A percentile compares a stretch with the other conserved stretches of the same genome.
These are phyloP conservation scores for Varecia variegata DNA, from an alignment of 2,797 vertebrate genomes.

Conservation along the genomic window DNA sequence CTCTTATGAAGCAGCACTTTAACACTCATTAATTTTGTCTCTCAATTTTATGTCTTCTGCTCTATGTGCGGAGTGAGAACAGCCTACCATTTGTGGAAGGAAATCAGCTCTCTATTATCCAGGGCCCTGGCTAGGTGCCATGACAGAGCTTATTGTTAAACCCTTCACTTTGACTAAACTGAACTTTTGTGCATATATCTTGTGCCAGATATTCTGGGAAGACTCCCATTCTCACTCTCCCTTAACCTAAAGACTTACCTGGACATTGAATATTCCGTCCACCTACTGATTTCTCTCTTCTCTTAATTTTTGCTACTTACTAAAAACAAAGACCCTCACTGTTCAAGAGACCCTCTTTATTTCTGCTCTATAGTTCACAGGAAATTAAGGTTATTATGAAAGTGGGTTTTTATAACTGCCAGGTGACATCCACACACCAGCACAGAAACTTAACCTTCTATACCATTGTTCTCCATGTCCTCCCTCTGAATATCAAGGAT, in stretches of 20 bases:
- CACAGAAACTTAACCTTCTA: neutral
- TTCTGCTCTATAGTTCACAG: neutral
- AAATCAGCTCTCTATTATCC: neutral
- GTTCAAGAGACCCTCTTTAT: neutral
- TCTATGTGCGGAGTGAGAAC: neutral
- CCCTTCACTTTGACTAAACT: neutral
- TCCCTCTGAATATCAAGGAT: neutral
- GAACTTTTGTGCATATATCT: neutral
- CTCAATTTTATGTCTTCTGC: constrained; percentile 1
- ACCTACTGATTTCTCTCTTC: neutral
- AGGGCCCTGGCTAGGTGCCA: neutral
- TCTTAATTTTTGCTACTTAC: neutral
- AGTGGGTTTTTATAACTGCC: neutral
- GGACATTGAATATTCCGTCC: neutral
- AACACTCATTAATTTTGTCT: constrained; percentile 22
- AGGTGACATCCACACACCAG: neutral
- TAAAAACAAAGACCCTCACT: neutral
- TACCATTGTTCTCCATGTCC: neutral
- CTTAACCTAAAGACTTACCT: neutral
- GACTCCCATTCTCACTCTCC: neutral
- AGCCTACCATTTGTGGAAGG: neutral
- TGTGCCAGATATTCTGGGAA: neutral
- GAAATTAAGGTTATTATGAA: neutral
- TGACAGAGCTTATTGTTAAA: neutral
- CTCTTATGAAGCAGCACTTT: neutral